These are phyloP conservation scores for Tenthredo livida DNA, from an alignment of 2,888 invertebrate genomes.

Conservation along the genomic window DNA sequence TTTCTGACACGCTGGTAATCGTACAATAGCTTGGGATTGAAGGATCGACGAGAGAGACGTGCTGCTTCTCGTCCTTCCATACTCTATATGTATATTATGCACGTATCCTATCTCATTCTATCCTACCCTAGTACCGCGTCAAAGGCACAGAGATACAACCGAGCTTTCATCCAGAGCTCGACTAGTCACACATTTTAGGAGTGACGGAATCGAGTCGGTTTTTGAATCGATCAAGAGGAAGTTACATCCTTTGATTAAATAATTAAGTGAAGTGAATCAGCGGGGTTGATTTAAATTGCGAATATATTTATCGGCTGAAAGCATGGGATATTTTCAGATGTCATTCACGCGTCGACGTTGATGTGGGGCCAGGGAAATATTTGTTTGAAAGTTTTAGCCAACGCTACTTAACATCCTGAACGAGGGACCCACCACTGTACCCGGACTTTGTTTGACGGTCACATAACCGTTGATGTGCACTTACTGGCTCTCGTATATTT, in stretches of 20 bases:
- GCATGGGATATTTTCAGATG: neutral
- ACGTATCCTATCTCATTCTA: neutral
- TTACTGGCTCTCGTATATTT: constrained; percentile 11
- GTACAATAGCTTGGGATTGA: constrained; percentile 37
- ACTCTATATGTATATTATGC: neutral
- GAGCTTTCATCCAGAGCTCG: neutral
- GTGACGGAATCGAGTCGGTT: neutral
- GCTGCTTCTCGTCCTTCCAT: neutral
- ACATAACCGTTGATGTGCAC: constrained; percentile 38
- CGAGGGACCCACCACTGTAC: neutral
- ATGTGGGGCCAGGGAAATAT: neutral
- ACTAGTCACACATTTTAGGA: neutral
- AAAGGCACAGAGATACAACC: constrained; percentile 11
- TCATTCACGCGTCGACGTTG: neutral
- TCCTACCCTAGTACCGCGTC: neutral
- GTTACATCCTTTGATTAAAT: neutral
- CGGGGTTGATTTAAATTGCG: neutral
- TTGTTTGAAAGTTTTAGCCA: constrained; percentile 14
- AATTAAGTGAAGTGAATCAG: neutral
- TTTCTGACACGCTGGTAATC: constrained; percentile 24
- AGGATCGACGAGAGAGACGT: neutral
- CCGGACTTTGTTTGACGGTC: constrained; percentile 22
- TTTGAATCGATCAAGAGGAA: neutral
- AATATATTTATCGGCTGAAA: neutral
- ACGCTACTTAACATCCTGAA: neutral